These are phyloP conservation scores for Vulpes vulpes DNA, from an alignment of 2,113 vertebrate genomes.

Conservation along the genomic window DNA sequence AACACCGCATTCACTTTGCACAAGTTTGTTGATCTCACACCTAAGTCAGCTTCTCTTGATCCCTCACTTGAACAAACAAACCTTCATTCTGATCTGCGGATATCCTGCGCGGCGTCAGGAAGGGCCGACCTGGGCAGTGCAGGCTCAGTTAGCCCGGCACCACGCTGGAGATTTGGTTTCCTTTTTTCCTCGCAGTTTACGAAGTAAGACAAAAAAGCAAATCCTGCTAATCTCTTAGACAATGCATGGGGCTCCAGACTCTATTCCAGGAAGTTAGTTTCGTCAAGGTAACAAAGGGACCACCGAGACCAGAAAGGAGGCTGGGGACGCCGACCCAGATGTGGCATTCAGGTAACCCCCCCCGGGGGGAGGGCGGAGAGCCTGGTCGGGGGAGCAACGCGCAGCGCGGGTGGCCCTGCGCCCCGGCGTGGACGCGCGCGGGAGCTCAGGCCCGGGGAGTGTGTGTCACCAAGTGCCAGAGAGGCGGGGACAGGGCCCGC, in stretches of 20 bases:
- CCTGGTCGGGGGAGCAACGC: rapidly evolving
- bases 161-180: conserved; percentile 58
- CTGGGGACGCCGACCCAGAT: neutral
- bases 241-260: conserved; percentile 16
- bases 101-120: conserved; percentile 78
- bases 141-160: conserved; percentile 53
- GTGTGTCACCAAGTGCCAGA: conserved; percentile 66
- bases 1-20: conserved; percentile 52
- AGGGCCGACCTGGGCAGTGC: conserved; percentile 59
- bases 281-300: neutral
- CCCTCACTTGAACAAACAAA: conserved; percentile 75
- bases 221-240: conserved; percentile 57
- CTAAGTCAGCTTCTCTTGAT: conserved; percentile 73
- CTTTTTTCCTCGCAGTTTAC: conserved; percentile 62
- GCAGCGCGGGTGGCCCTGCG: neutral
- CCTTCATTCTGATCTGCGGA: conserved; percentile 78
- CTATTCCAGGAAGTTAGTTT: conserved; percentile 43
- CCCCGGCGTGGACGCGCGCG: neutral
- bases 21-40: conserved; percentile 69
- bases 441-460: conserved; percentile 17
- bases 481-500: conserved; percentile 64
- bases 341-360: neutral
- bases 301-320: neutral
- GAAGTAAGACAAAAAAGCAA: conserved; percentile 65
- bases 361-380: neutral